These are phyloP conservation scores for Brachirus orientalis DNA, from an alignment of 2,113 vertebrate species.

Conservation along the genomic window DNA sequence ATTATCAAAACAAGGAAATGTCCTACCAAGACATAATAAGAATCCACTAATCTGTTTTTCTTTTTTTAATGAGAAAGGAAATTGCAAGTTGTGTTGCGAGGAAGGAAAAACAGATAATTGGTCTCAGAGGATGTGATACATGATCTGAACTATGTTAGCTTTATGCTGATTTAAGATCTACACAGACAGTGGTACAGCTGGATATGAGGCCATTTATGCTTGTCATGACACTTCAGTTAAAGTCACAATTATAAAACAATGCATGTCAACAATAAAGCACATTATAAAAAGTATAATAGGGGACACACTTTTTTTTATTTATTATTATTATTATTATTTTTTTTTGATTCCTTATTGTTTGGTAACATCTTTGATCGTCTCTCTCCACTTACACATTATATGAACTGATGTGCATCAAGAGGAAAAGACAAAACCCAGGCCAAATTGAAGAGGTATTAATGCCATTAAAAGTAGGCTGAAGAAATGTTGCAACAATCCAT, in stretches of 20 bases:
- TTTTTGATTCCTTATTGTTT: background rate
- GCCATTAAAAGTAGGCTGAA: no score
- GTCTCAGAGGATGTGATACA: constrained; percentile 64
- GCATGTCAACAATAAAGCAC: constrained; percentile 9
- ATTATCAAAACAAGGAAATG: background rate
- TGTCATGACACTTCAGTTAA: constrained; percentile 4
- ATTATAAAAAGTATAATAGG: background rate
- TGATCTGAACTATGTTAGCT: constrained; percentile 69
- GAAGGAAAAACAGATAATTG: constrained; percentile 68
- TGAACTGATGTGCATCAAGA: no score
- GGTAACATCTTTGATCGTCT: no score
- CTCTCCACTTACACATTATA: no score
- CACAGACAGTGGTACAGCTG: constrained; percentile 42
- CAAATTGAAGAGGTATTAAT: no score
- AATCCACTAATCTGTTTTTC: constrained; percentile 17
- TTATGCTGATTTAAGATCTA: constrained; percentile 54
- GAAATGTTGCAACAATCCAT: no score
- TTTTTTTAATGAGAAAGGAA: constrained; percentile 49
- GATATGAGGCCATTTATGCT: constrained; percentile 41
- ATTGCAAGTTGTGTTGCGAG: constrained; percentile 40
- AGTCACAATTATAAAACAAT: background rate
- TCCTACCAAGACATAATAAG: background rate
- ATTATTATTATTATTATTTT: no score
- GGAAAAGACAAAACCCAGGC: no score
- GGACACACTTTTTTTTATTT: background rate